Base-by-base conservation (phyloP, 2,888 invertebrate species). In the Nasonia oneida region DNA sequence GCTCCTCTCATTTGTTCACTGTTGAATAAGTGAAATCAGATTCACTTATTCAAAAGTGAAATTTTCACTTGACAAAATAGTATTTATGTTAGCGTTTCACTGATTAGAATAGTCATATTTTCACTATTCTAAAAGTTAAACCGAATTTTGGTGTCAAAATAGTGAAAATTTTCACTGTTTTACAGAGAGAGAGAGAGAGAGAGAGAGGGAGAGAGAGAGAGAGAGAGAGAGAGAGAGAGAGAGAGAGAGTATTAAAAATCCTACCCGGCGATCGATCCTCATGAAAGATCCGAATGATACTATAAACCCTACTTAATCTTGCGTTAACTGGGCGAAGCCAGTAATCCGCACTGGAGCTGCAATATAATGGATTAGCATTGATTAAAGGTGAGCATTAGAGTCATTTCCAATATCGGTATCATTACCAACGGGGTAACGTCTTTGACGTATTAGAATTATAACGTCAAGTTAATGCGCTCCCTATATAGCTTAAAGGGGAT, bases 391-490 rank as follows among this genome's bases (percentile, higher is more conserved):
- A 47, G 64, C 64, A 74, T 64, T 81, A 81, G 18, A 74, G 74
- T 81, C 39, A 33, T 81, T 81, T 42, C 61, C 81, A 74, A 81
- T 81, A 81, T 81, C 50, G n/a, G 10, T 33, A 39, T 80, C 14
- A 37, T 71, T 71, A 23, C 47, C 71, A 39, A 6, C 37, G 47
- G 37, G 47, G n/a, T 37, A 61, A 47, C 33, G 3, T 12, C 4
- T 23, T 23, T 0, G 74, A 0, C 14, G 14, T n/a, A 64, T 81
- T 81, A 81, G 53, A 81, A 73, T 71, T 57, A 73, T 57, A 57
- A 73, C 71, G 71, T 23, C 42, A n/a, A 42, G n/a, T 71, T 39
- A 67, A 39, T 8, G 5, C 47, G 23, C 23, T 23, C n/a, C 18
- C 23, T 64, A 23, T 23, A 29, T 64, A 64, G 23, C 47, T 47